These are phyloP conservation scores for Automeris io DNA, from an alignment of 2,888 invertebrate genomes.

Conservation along the genomic window DNA sequence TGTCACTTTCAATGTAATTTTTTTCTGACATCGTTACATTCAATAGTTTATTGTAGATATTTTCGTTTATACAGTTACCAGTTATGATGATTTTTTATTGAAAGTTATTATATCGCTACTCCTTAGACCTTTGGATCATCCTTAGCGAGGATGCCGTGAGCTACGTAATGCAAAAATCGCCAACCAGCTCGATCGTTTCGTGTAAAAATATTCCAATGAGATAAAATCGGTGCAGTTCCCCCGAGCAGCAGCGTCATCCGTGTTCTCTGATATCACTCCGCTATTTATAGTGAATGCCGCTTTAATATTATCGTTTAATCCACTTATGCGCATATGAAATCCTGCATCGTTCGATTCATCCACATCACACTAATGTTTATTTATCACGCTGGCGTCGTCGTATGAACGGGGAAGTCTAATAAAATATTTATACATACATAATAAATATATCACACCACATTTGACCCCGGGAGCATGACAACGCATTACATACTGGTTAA, in stretches of 20 bases:
- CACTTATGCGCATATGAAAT: conserved; percentile 3
- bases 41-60: no score
- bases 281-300: conserved; percentile 42
- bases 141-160: conserved; percentile 12
- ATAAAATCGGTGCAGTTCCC: conserved; percentile 10
- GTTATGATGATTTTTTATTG: no score
- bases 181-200: conserved; percentile 28
- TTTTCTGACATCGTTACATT: no score
- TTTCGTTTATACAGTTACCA: no score
- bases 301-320: conserved; percentile 16
- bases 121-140: no score
- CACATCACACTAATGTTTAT: conserved; percentile 1
- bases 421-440: not conserved
- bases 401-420: no score
- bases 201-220: conserved; percentile 48
- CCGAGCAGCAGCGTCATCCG: conserved; percentile 21
- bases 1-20: no score
- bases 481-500: not conserved
- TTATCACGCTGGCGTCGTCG: not conserved
- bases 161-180: conserved; percentile 44
- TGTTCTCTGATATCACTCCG: conserved; percentile 13
- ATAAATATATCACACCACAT: not conserved
- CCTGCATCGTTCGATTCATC: not conserved
- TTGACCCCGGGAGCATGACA: conserved; percentile 1
- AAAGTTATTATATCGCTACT: no score